phyloP scores from a whole-genome alignment of 2,797 vertebrate genomes.

The Clarias platycephalus region DNA sequence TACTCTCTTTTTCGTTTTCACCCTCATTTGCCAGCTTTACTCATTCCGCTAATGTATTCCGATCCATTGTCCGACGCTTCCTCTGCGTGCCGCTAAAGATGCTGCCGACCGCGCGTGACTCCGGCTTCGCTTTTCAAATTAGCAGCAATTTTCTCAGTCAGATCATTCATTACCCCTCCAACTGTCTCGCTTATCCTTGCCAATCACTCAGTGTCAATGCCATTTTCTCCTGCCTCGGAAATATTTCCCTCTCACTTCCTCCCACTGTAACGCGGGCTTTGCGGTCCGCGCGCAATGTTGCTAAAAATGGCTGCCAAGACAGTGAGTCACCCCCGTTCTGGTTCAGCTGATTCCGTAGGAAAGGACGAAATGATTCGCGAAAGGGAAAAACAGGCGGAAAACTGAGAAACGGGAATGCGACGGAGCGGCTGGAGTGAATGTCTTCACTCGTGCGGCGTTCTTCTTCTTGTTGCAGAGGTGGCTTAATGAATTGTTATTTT shows the following conservation, averaged over 20 bases:
- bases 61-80: slow-evolving; percentile 15
- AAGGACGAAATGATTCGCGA: slow-evolving; percentile 40
- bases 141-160: slow-evolving; percentile 54
- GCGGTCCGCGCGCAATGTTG: slow-evolving; percentile 66
- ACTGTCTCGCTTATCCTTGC: slow-evolving; percentile 35
- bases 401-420: background rate
- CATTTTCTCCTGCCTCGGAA: slow-evolving; percentile 58
- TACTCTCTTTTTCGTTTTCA: background rate
- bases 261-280: slow-evolving; percentile 64
- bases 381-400: slow-evolving; percentile 34
- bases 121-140: slow-evolving; percentile 46
- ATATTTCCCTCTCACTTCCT: slow-evolving; percentile 62
- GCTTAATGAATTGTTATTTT: background rate
- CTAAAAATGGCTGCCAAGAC: slow-evolving; percentile 68
- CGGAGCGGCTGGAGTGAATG: background rate
- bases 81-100: slow-evolving; percentile 2
- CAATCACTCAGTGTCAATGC: slow-evolving; percentile 45
- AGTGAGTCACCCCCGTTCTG: slow-evolving; percentile 69
- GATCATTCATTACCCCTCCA: slow-evolving; percentile 48
- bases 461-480: background rate
- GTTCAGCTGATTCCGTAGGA: slow-evolving; percentile 63
- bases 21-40: slow-evolving; percentile 12
- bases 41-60: slow-evolving; percentile 15
- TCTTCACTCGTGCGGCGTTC: background rate
- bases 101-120: slow-evolving; percentile 14